phyloP scores from a whole-genome alignment of 2,888 invertebrate genomes.

The Andricus curvator region DNA sequence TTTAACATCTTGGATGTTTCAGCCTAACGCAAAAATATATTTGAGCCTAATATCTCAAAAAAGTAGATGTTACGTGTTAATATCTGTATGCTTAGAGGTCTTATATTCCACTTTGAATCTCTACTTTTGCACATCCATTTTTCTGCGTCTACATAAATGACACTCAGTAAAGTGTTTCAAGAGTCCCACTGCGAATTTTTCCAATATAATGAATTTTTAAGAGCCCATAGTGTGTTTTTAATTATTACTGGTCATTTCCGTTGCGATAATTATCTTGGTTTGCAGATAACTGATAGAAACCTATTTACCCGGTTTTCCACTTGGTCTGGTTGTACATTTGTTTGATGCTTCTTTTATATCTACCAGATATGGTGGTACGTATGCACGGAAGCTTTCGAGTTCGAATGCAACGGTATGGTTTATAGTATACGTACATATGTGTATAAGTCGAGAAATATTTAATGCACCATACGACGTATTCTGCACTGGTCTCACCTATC shows the following conservation, averaged over 20 bases:
- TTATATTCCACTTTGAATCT: no score
- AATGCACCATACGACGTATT: conserved; percentile 55
- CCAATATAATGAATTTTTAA: background rate
- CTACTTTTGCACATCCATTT: no score
- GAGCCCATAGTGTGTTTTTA: background rate
- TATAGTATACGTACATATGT: background rate
- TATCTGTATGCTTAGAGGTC: no score
- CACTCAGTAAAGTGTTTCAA: no score
- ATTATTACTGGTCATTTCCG: background rate
- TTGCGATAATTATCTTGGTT: background rate
- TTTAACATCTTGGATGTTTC: no score
- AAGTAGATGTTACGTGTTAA: no score
- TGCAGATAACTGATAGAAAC: background rate
- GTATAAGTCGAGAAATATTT: conserved; percentile 64
- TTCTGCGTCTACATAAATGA: no score
- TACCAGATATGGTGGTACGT: background rate
- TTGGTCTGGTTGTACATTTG: background rate
- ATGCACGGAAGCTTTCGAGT: background rate
- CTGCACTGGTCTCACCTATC: conserved; percentile 58
- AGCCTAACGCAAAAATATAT: no score
- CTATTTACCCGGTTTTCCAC: background rate
- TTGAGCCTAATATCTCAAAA: no score
- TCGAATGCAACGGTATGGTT: conserved; percentile 32
- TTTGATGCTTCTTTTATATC: conserved; percentile 12
- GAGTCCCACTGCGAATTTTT: no score